Conservation (phyloP, 2,113 vertebrate species). For the Cyphomyrus plagiostoma region DNA sequence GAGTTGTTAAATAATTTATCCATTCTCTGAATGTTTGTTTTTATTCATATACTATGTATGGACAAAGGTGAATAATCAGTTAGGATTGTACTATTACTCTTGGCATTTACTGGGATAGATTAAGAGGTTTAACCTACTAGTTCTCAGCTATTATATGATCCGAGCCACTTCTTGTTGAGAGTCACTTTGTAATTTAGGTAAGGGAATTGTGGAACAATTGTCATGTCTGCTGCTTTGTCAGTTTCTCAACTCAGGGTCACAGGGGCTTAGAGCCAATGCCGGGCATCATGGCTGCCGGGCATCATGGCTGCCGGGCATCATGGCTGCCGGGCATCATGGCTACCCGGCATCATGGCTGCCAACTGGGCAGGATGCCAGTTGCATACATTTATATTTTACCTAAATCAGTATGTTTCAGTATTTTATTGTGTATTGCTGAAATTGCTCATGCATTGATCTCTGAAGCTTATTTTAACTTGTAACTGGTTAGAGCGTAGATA, state of each 20-base stretch:
- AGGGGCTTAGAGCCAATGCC: neutral
- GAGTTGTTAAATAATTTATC: neutral
- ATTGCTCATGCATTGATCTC: neutral
- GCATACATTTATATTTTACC: neutral
- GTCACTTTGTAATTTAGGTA: neutral
- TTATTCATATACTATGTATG: neutral
- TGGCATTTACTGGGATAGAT: neutral
- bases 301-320: no score
- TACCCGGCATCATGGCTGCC: neutral
- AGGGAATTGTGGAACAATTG: neutral
- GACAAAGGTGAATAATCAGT: neutral
- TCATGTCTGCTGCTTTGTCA: neutral
- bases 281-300: neutral
- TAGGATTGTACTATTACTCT: neutral
- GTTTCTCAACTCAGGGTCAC: neutral
- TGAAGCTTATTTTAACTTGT: neutral
- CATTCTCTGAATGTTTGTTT: neutral
- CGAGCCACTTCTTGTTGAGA: neutral
- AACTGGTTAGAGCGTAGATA: neutral
- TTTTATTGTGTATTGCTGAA: neutral
- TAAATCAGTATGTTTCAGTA: neutral
- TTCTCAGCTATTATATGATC: neutral
- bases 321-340: no score
- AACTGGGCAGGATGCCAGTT: neutral
- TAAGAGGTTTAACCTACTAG: neutral